Base-by-base conservation (phyloP, 2,888 invertebrate genomes). In the Creontiades dilutus region DNA sequence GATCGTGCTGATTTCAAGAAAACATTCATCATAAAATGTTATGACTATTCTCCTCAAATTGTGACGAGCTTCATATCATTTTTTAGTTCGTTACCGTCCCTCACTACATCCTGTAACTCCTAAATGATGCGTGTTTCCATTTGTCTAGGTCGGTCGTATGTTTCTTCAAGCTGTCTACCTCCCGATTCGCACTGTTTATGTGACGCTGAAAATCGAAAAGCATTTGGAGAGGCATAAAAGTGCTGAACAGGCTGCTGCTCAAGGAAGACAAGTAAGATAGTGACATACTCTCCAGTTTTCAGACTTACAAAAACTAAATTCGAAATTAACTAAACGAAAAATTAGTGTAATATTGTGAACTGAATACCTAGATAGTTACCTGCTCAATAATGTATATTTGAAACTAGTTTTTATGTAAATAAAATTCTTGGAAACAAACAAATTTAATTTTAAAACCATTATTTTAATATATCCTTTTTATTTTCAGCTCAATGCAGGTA, bases 141-240 rank as follows among this genome's bases (percentile, higher is more conserved):
- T 55, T 28, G 37, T 82, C 14, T 92, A 97, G 95, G 97, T 99
- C 90, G 99, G 98, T 0, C 95, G 98, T 90, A 96, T 98, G 94
- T 99, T 97, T 93, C 99, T 99, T 0, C 99, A 99, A 94, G 99
- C 99, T 0, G 98, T 99, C 0, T 99, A 99, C 93, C 99, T 99
- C 94, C 99, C 99, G 0, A 98, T 99, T 91, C 95, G 99, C 91
- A 99, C 99, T 0, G 94, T 99, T 46, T 99, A 98, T 93, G 94
- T 99, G 84, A 98, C 99, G 0, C 94, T 99, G 91, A 98, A 99
- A 93, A 97, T 98, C 82, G 98, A 96, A 93, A 97, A 96, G n/a
- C 90, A 89, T 93, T 95, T 96, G 57, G 98, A 98, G 93, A 95
- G 97, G 92, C 96, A 96, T 93, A 96, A 97, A 93, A 96, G 91